These are phyloP conservation scores for Cavia porcellus DNA, from an alignment of 2,113 vertebrate genomes.

Conservation along the genomic window DNA sequence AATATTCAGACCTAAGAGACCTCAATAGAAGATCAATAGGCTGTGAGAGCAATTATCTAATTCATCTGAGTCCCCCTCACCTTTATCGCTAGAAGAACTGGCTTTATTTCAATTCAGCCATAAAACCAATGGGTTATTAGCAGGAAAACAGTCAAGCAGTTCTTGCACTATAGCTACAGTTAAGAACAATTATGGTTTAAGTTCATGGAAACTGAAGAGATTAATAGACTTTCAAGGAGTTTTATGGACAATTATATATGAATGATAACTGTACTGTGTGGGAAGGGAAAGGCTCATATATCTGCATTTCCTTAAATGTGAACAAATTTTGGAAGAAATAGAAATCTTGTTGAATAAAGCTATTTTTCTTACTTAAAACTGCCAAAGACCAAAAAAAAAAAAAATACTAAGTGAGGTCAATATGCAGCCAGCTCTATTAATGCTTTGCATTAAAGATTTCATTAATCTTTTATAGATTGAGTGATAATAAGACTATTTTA, in stretches of 20 bases:
- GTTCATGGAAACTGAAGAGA: conserved; percentile 79
- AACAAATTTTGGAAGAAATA: conserved; percentile 77
- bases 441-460: conserved; percentile 73
- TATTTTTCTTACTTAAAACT: conserved; percentile 73
- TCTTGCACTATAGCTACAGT: conserved; percentile 68
- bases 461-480: conserved; percentile 81
- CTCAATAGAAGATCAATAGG: conserved; percentile 79
- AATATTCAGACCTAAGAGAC: conserved; percentile 76
- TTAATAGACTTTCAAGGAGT: conserved; percentile 84
- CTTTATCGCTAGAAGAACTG: conserved; percentile 78
- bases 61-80: conserved; percentile 82
- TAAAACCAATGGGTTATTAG: conserved; percentile 81
- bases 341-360: conserved; percentile 69
- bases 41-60: conserved; percentile 80
- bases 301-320: conserved; percentile 80
- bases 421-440: conserved; percentile 67
- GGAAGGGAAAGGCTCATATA: conserved; percentile 74
- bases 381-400: background rate
- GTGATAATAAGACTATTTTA: conserved; percentile 76
- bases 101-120: conserved; percentile 81
- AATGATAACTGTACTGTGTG: conserved; percentile 76
- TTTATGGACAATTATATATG: conserved; percentile 82
- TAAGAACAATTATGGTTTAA: conserved; percentile 82
- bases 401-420: conserved; percentile 72
- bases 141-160: conserved; percentile 83